Conservation (phyloP, 2,113 vertebrate genomes). For the Nothoprocta pentlandii region DNA sequence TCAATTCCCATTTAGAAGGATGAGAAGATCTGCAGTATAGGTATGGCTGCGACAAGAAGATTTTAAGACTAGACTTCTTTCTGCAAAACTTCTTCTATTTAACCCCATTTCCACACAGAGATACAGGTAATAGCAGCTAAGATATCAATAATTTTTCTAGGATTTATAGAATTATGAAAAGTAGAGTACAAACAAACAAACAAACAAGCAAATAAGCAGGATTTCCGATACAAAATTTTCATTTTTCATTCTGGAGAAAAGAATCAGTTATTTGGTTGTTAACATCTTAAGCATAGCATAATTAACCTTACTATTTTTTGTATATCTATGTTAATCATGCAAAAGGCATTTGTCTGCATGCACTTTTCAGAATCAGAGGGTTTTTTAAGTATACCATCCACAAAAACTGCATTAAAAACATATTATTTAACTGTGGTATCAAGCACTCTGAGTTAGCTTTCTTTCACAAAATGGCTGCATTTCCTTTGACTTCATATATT, state of each 20-base stretch:
- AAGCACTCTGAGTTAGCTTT: neutral
- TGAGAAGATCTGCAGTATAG: neutral
- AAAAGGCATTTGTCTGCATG: neutral
- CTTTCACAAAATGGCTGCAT: neutral
- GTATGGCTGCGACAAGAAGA: neutral
- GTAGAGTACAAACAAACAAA: neutral
- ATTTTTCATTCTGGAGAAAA: neutral
- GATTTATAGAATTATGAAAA: neutral
- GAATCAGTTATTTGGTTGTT: neutral
- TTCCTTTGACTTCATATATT: neutral
- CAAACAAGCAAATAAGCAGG: neutral
- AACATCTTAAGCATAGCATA: neutral
- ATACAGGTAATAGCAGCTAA: neutral
- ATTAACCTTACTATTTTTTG: neutral
- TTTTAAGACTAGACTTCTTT: neutral
- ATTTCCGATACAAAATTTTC: neutral
- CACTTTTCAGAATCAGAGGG: neutral
- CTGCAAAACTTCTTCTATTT: neutral
- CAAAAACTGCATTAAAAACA: neutral
- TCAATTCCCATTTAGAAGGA: neutral
- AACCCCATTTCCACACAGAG: neutral
- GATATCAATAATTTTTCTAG: neutral
- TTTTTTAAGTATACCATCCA: neutral
- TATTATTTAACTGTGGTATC: neutral
- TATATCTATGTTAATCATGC: neutral